A percentile compares a stretch with the other conserved stretches of the same genome.
Conservation (phyloP, 2,113 vertebrate genomes). For the Python bivittatus region DNA sequence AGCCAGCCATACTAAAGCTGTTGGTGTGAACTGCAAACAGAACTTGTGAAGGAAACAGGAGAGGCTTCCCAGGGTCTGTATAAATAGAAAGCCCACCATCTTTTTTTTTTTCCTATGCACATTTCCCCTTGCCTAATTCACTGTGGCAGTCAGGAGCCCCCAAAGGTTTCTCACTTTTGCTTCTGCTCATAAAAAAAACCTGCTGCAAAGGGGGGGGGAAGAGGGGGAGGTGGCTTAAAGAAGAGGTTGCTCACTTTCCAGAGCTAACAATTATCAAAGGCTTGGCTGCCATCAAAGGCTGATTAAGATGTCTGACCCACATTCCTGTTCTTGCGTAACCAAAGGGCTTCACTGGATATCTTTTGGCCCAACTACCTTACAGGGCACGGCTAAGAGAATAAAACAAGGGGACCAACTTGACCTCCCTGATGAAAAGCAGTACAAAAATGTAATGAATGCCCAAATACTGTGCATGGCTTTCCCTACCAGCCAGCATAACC, state of each 20-base stretch:
- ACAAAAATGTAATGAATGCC: neutral
- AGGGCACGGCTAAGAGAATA: neutral
- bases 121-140: neutral
- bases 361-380: neutral
- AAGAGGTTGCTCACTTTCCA: neutral
- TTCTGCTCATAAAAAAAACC: neutral
- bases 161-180: neutral
- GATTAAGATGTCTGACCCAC: neutral
- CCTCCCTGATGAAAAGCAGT: neutral
- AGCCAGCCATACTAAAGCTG: neutral
- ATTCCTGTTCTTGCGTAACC: neutral
- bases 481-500: neutral
- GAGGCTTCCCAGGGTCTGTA: neutral
- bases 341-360: neutral
- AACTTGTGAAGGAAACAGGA: neutral
- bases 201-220: neutral
- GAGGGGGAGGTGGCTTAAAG: neutral
- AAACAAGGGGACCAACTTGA: neutral
- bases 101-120: neutral
- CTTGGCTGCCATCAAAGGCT: neutral
- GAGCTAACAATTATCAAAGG: neutral
- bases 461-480: neutral
- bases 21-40: neutral
- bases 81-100: neutral
- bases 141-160: neutral